These are phyloP conservation scores for Watsonalla cultraria DNA, from an alignment of 2,888 invertebrate species.

Conservation along the genomic window DNA sequence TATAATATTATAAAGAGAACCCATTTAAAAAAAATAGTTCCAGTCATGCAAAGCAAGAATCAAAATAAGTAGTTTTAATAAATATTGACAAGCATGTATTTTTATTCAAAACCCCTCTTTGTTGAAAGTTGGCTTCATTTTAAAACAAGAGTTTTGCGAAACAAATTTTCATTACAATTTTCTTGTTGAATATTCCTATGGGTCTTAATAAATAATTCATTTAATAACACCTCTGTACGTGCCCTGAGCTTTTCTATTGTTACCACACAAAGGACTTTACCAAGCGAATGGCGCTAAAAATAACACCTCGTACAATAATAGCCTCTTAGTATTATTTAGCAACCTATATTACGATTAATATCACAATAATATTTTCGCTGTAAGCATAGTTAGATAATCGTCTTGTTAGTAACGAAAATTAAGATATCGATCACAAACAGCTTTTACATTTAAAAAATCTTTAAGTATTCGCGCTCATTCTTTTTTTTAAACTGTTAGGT, in stretches of 20 bases:
- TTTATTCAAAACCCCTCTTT: slow-evolving; percentile 3
- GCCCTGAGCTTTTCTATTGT: background rate
- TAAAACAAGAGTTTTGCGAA: slow-evolving; percentile 7
- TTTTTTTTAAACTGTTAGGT: too few species aligned
- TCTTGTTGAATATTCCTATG: slow-evolving; percentile 14
- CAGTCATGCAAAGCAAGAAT: too few species aligned
- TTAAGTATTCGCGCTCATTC: too few species aligned
- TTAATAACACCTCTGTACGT: slow-evolving; percentile 4
- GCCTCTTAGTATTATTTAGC: background rate
- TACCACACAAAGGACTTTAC: background rate
- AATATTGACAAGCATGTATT: slow-evolving; percentile 8
- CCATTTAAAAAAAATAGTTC: too few species aligned
- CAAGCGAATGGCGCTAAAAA: background rate
- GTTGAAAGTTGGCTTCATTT: slow-evolving; percentile 5
- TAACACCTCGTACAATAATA: background rate
- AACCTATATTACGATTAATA: background rate
- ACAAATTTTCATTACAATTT: slow-evolving; percentile 12
- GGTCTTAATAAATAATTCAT: slow-evolving; percentile 13
- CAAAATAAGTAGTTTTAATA: too few species aligned
- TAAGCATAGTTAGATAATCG: too few species aligned
- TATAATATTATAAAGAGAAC: too few species aligned
- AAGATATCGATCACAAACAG: too few species aligned
- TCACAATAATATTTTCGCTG: too few species aligned
- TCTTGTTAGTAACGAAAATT: too few species aligned
- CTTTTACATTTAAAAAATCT: too few species aligned